Evolutionary conservation across 2,113 vertebrate genomes (phyloP).

Genomic region (Dolichotis patagonum): DNA sequence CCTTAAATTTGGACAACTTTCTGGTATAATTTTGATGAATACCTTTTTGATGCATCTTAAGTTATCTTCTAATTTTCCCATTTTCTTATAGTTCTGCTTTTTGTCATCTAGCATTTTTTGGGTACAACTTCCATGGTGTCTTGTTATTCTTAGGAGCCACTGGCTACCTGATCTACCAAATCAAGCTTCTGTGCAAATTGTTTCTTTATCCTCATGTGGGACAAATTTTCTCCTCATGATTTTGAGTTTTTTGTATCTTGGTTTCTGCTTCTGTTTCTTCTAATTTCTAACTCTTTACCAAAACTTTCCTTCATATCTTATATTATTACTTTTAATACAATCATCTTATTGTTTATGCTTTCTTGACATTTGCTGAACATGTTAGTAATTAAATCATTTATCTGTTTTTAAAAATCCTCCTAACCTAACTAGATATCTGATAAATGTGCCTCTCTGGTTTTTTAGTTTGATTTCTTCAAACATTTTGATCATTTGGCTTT

Average conservation of each 20-base stretch:
- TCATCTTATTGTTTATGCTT: background rate
- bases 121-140: background rate
- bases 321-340: background rate
- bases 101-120: background rate
- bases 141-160: background rate
- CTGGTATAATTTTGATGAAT: background rate
- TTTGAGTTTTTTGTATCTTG: background rate
- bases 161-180: background rate
- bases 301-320: background rate
- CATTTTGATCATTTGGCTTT: background rate
- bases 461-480: background rate
- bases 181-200: background rate
- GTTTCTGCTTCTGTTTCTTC: background rate
- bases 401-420: background rate
- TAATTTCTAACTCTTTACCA: background rate
- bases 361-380: background rate
- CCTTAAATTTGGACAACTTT: background rate
- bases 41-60: background rate
- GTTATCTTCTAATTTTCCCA: background rate
- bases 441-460: background rate
- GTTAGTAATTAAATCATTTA: background rate
- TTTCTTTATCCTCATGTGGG: background rate
- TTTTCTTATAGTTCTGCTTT: background rate
- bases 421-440: background rate
- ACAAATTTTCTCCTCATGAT: background rate